Conservation (phyloP, 2,888 invertebrate genomes). For the Prosopocoilus inquinatus region DNA sequence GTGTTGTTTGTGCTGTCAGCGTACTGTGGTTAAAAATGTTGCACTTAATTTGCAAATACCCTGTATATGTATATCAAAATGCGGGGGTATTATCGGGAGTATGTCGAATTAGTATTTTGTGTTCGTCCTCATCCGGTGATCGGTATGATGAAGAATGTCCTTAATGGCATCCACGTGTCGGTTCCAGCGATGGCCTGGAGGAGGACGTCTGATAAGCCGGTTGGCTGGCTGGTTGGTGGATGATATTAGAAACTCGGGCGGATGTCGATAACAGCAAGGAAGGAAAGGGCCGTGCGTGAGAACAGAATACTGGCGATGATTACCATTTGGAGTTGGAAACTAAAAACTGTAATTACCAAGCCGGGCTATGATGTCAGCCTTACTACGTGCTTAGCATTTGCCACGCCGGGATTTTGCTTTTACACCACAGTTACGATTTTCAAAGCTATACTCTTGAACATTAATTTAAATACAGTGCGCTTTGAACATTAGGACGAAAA, state of each 20-base stretch:
- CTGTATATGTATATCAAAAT: too few species aligned
- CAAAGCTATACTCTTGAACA: neutral
- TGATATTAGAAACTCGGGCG: constrained; percentile 28
- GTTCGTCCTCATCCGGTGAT: too few species aligned
- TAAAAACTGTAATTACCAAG: constrained; percentile 40
- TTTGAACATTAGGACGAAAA: too few species aligned
- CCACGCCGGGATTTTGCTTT: constrained; percentile 2
- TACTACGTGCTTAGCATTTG: constrained; percentile 26
- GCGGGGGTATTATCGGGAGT: too few species aligned
- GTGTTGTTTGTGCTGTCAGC: too few species aligned
- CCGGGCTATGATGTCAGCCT: constrained; percentile 35
- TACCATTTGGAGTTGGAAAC: constrained; percentile 40
- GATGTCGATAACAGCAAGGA: constrained; percentile 34
- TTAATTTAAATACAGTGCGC: too few species aligned
- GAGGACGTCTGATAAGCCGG: constrained; percentile 25
- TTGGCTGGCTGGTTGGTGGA: constrained; percentile 5
- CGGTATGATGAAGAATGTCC: neutral
- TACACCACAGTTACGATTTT: constrained; percentile 1
- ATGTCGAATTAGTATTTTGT: too few species aligned
- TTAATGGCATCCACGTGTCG: constrained; percentile 4
- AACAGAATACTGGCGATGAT: constrained; percentile 36
- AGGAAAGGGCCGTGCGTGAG: constrained; percentile 33
- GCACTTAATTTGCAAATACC: too few species aligned
- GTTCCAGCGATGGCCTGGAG: constrained; percentile 18
- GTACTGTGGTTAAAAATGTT: too few species aligned